phyloP scores from a whole-genome alignment of 2,113 vertebrate species.

The Macrotus californicus region DNA sequence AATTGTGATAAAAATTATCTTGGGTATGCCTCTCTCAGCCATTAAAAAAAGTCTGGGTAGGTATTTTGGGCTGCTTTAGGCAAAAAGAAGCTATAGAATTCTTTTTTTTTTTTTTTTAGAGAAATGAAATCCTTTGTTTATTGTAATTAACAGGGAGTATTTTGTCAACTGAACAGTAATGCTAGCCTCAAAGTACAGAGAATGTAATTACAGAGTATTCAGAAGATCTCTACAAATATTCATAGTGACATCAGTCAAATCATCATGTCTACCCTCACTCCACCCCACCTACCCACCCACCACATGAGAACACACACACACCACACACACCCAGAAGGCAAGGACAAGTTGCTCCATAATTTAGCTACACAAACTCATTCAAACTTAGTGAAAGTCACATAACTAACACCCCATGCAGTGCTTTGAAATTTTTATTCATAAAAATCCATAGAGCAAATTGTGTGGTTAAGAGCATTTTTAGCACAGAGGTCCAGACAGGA shows the following conservation, averaged over 20 bases:
- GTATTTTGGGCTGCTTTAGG: conserved; percentile 50
- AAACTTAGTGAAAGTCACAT: conserved; percentile 72
- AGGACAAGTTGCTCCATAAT: conserved; percentile 60
- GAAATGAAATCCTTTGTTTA: conserved; percentile 56
- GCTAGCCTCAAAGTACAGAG: conserved; percentile 58
- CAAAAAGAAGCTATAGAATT: conserved; percentile 55
- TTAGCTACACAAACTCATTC: conserved; percentile 71
- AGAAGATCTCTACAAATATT: conserved; percentile 65
- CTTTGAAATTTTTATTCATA: conserved; percentile 40
- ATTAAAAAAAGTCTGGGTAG: neutral
- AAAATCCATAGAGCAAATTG: neutral
- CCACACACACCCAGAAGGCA: neutral
- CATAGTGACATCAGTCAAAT: conserved; percentile 52
- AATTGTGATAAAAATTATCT: conserved; percentile 44
- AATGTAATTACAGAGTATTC: conserved; percentile 66
- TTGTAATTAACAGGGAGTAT: conserved; percentile 51
- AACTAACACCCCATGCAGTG: conserved; percentile 66
- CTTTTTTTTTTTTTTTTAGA: conserved; percentile 39
- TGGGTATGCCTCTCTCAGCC: neutral
- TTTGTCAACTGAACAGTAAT: conserved; percentile 66
- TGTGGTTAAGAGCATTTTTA: conserved; percentile 15
- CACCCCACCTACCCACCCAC: neutral
- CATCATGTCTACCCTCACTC: conserved; percentile 33
- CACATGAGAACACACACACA: neutral
- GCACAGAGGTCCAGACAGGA: neutral